Base-by-base conservation (phyloP, 1,140 invertebrate species). In the Eufriesea mexicana region DNA sequence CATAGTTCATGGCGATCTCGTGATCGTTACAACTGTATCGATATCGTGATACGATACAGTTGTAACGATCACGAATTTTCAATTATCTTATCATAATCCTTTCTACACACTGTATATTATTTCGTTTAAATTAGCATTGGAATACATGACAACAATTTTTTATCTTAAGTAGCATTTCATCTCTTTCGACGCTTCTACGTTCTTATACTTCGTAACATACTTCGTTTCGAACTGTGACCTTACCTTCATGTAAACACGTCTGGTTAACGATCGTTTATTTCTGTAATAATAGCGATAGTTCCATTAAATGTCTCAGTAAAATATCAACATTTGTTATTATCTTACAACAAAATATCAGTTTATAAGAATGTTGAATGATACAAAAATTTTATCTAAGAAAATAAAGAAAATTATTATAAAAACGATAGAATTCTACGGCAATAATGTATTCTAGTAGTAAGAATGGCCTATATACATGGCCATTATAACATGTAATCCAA, bases 201-300 rank as follows among this genome's bases (percentile, higher is more conserved):
- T 16, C 12, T 28, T 28, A 16, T 25, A 14, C 10, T 10, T 45
- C 7, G 6, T 47, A 45, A 59, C 45, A 23, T n/a, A 42, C 25
- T 9, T 16, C 23, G 18, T 18, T 20, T 75, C 42, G 16, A 73
- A 54, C 42, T 47, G 20, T 67, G 61, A 81, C 61, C 61, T 81
- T 74, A 74, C 49, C 2, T n/a, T 73, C 18, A 7, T 75, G 71
- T 81, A 81, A 81, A 81, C 51, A 81, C 74, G 14, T 47, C 28
- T 54, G 0, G 49, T 70, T 42, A 71, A 61, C 45, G 45, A 49
- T 35, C 28, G 0, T 25, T 6, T 25, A 23, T 73, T 73, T 45
- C 8, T 10, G 6, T 42, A 20, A 35, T 64, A 47, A 45, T 67
- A 10, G 10, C 45, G 23, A 49, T 20, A 25, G 45, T 49, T 2